Conservation (phyloP, 2,888 invertebrate genomes). For the Azorinus chamasolen region DNA sequence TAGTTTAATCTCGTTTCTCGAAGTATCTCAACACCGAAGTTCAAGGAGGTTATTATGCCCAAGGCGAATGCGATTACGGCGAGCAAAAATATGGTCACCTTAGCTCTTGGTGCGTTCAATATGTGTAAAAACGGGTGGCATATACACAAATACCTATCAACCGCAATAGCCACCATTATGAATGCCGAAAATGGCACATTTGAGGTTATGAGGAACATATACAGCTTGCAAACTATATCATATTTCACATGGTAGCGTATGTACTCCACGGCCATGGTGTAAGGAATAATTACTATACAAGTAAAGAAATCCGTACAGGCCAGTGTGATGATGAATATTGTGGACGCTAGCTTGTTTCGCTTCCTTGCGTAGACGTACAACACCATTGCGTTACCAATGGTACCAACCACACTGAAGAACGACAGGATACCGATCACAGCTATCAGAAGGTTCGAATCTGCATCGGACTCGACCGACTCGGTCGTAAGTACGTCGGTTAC, state of each 20-base stretch:
- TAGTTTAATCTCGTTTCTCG: not conserved
- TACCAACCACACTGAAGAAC: slow-evolving; percentile 74
- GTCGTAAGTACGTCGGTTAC: slow-evolving; percentile 27
- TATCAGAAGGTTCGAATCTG: slow-evolving; percentile 34
- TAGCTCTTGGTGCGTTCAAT: slow-evolving; percentile 74
- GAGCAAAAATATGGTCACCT: slow-evolving; percentile 65
- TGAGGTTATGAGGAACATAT: slow-evolving; percentile 83
- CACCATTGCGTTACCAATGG: slow-evolving; percentile 80
- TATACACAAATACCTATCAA: slow-evolving; percentile 83
- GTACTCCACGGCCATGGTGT: slow-evolving; percentile 77
- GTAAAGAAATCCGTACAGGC: slow-evolving; percentile 80
- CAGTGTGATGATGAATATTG: slow-evolving; percentile 80
- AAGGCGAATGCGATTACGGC: slow-evolving; percentile 62
- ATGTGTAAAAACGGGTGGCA: slow-evolving; percentile 83
- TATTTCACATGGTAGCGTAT: slow-evolving; percentile 69
- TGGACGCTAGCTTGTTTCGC: slow-evolving; percentile 78
- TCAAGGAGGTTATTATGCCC: slow-evolving; percentile 70
- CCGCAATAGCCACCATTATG: slow-evolving; percentile 82
- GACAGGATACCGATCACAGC: slow-evolving; percentile 72
- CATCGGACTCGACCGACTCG: not conserved
- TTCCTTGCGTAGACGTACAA: slow-evolving; percentile 78
- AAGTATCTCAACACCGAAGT: slow-evolving; percentile 65
- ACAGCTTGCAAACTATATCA: slow-evolving; percentile 80
- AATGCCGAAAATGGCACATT: slow-evolving; percentile 83
- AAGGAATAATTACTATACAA: slow-evolving; percentile 78